Conservation (phyloP, 2,113 vertebrate genomes). For the Albula goreensis region DNA sequence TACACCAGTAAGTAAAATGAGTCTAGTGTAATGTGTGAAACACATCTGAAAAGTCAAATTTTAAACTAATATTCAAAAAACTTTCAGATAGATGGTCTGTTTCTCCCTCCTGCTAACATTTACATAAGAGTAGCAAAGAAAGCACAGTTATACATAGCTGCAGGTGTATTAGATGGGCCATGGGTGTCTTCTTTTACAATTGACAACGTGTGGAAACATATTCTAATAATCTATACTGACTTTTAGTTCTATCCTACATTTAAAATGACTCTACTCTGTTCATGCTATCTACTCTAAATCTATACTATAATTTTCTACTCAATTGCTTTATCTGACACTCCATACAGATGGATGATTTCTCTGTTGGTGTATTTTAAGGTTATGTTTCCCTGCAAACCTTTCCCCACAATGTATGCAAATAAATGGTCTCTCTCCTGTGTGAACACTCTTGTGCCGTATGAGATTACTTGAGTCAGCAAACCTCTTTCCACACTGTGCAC, state of each 20-base stretch:
- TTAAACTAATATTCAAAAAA: neutral
- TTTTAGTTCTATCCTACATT: neutral
- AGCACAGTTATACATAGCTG: neutral
- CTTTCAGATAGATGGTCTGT: neutral
- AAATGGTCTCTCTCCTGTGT: slow-evolving; percentile 32
- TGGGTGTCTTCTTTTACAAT: neutral
- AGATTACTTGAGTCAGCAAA: slow-evolving; percentile 36
- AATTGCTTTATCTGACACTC: slow-evolving; percentile 6
- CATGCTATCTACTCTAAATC: neutral
- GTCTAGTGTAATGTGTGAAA: neutral
- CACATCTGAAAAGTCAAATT: neutral
- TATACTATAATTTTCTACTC: neutral
- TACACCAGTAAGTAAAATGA: neutral
- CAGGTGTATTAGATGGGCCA: neutral
- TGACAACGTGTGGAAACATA: neutral
- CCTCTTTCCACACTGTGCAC: slow-evolving; percentile 27
- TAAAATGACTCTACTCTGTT: neutral
- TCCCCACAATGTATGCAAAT: slow-evolving; percentile 31
- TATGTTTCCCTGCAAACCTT: slow-evolving; percentile 31
- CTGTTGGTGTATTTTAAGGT: slow-evolving; percentile 32
- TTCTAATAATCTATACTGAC: neutral
- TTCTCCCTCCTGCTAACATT: neutral
- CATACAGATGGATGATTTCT: slow-evolving; percentile 23
- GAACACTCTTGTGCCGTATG: slow-evolving; percentile 34
- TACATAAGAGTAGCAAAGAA: neutral